Conservation (phyloP, 1,140 invertebrate genomes). For the Cyphomyrmex costatus region DNA sequence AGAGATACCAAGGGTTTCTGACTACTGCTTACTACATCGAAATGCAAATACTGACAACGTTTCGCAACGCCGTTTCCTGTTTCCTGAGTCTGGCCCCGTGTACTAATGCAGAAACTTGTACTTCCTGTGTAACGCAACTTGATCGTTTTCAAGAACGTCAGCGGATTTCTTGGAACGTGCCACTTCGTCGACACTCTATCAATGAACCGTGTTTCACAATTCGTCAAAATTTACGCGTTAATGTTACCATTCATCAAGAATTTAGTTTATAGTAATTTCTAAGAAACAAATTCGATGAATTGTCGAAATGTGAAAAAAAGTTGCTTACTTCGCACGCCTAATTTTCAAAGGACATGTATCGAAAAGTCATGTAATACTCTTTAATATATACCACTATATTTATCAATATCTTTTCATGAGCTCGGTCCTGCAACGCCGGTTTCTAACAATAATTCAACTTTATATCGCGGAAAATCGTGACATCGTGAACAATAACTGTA, state of each 20-base stretch:
- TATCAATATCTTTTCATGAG: neutral
- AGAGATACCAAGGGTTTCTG: constrained; percentile 54
- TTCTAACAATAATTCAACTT: constrained; percentile 24
- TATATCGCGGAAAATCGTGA: constrained; percentile 21
- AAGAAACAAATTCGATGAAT: constrained; percentile 19
- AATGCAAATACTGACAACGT: constrained; percentile 79
- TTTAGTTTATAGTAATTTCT: neutral
- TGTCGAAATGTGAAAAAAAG: neutral
- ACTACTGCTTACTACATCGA: constrained; percentile 75
- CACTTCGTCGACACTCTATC: constrained; percentile 58
- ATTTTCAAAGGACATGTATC: neutral
- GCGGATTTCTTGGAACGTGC: constrained; percentile 75
- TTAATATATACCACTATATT: neutral
- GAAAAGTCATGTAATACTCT: neutral
- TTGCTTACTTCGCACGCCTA: neutral
- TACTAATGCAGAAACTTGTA: constrained; percentile 79
- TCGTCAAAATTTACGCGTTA: constrained; percentile 32
- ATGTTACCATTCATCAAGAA: neutral
- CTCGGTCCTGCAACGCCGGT: neutral
- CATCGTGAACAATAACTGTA: constrained; percentile 57
- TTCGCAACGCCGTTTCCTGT: constrained; percentile 84
- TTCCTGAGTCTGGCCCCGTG: constrained; percentile 79
- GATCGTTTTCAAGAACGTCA: constrained; percentile 80
- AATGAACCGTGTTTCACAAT: constrained; percentile 53
- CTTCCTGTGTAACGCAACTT: constrained; percentile 81